phyloP scores from a whole-genome alignment of 2,888 invertebrate species.

The Hydraecia micacea region DNA sequence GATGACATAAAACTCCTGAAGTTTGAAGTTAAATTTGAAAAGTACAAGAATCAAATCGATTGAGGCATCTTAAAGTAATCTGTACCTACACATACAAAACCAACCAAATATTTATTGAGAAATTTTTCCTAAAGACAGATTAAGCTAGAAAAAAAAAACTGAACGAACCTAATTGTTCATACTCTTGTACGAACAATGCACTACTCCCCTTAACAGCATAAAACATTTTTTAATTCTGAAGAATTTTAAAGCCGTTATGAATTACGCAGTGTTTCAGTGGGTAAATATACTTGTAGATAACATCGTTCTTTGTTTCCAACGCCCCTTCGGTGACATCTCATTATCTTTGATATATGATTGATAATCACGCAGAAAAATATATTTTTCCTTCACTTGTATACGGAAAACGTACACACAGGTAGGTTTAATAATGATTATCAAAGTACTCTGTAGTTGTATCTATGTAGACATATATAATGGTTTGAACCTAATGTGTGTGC shows the following conservation, averaged over 20 bases:
- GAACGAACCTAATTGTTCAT: background rate
- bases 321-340: conserved; percentile 73
- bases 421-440: conserved; percentile 26
- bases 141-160: background rate
- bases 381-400: conserved; percentile 45
- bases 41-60: no score
- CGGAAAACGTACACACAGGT: conserved; percentile 16
- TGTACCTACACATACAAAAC: background rate
- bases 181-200: conserved; percentile 8
- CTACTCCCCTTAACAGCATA: conserved; percentile 63
- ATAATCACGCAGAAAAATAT: conserved; percentile 70
- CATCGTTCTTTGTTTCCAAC: conserved; percentile 78
- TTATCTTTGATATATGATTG: conserved; percentile 81
- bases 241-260: conserved; percentile 77
- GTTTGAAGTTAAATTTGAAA: background rate
- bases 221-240: conserved; percentile 64
- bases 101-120: background rate
- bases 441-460: conserved; percentile 26
- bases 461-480: background rate
- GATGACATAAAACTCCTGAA: background rate
- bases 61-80: background rate
- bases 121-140: background rate
- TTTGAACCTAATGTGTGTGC: conserved; percentile 13
- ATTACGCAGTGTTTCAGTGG: conserved; percentile 75
- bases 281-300: conserved; percentile 83